These are phyloP conservation scores for Tautogolabrus adspersus DNA, from an alignment of 2,113 vertebrate genomes.

Conservation along the genomic window DNA sequence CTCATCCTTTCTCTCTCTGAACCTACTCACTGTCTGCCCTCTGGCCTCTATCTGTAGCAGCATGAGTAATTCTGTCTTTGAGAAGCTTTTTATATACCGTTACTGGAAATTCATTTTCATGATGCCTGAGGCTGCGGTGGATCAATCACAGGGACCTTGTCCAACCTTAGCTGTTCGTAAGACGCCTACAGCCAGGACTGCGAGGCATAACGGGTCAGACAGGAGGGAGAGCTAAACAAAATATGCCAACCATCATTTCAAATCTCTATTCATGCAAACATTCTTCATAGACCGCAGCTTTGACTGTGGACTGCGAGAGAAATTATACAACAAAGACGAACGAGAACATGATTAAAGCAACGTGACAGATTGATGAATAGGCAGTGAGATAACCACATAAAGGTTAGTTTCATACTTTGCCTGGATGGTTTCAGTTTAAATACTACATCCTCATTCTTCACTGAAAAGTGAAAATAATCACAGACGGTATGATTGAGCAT, in stretches of 20 bases:
- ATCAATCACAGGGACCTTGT: conserved; percentile 43
- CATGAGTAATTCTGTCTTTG: conserved; percentile 56
- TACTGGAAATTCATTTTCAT: conserved; percentile 39
- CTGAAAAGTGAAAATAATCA: conserved; percentile 55
- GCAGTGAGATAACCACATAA: conserved; percentile 16
- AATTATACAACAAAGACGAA: conserved; percentile 18
- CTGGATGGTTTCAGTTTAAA: conserved; percentile 20
- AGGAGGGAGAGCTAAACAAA: conserved; percentile 21
- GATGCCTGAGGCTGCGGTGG: background rate
- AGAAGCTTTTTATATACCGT: conserved; percentile 43
- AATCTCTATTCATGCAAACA: conserved; percentile 10
- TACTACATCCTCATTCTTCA: conserved; percentile 24
- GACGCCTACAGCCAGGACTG: conserved; percentile 46
- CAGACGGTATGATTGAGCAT: conserved; percentile 31
- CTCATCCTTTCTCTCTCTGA: conserved; percentile 59
- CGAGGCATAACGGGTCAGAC: conserved; percentile 48
- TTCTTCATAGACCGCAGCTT: conserved; percentile 21
- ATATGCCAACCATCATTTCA: conserved; percentile 29
- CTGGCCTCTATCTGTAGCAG: conserved; percentile 41
- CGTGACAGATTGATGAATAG: conserved; percentile 46
- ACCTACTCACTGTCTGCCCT: conserved; percentile 63
- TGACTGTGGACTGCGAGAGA: conserved; percentile 2
- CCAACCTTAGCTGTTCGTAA: conserved; percentile 21
- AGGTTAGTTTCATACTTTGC: conserved; percentile 9
- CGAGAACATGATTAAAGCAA: background rate